phyloP scores from a whole-genome alignment of 2,888 invertebrate species.

The Ashinkailepas kermadecensis region DNA sequence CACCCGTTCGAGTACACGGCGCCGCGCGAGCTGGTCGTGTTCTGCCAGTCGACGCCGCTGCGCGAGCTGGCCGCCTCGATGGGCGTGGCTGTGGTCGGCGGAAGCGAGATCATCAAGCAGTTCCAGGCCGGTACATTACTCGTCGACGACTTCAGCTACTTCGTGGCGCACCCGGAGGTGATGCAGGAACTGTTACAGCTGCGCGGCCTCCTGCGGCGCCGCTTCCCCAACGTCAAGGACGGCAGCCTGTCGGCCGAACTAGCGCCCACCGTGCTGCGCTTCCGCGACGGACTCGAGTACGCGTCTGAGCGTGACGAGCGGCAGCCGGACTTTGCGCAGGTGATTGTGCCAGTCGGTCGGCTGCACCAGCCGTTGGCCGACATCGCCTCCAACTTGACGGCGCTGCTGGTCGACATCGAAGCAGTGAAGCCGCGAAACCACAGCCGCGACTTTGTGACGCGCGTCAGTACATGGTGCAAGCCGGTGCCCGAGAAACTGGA shows the following conservation, averaged over 20 bases:
- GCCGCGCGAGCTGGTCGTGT: constrained; percentile 61
- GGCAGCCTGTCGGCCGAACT: constrained; percentile 59
- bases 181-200: constrained; percentile 65
- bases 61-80: constrained; percentile 55
- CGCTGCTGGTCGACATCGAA: background rate
- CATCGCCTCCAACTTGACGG: background rate
- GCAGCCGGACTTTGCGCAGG: constrained; percentile 57
- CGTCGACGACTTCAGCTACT: constrained; percentile 57
- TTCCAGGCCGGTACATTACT: constrained; percentile 49
- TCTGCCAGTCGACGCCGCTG: constrained; percentile 59
- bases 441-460: background rate
- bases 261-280: constrained; percentile 53
- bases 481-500: background rate
- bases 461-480: background rate
- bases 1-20: constrained; percentile 62
- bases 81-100: constrained; percentile 66
- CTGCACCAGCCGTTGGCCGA: background rate
- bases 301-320: constrained; percentile 53
- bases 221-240: constrained; percentile 56
- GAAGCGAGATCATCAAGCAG: constrained; percentile 63
- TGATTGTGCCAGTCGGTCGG: background rate
- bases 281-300: constrained; percentile 63
- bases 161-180: constrained; percentile 72
- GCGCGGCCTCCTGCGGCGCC: constrained; percentile 66
- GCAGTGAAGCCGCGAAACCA: background rate